Evolutionary conservation across 2,113 vertebrate genomes (phyloP).

Genomic region (Lepisosteus oculatus): DNA sequence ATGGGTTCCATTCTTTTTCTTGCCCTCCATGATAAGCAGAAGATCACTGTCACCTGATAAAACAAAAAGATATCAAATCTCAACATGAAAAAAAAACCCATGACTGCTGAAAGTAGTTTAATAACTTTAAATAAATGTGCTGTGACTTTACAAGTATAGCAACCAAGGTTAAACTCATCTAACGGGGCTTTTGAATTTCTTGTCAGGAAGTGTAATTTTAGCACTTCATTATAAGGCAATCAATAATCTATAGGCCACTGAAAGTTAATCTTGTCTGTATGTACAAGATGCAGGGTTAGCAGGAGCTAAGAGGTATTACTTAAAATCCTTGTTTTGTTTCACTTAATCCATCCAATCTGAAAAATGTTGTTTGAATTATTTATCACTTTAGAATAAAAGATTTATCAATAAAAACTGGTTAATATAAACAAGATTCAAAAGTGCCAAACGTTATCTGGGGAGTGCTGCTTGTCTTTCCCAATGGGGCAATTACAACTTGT

Average conservation of each 20-base stretch:
- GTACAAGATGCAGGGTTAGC: background rate
- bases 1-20: constrained; percentile 39
- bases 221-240: constrained; percentile 2
- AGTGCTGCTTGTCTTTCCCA: constrained; percentile 32
- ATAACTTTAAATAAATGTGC: constrained; percentile 26
- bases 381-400: constrained; percentile 51
- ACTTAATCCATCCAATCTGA: constrained; percentile 35
- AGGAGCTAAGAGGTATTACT: constrained; percentile 22
- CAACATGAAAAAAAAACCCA: constrained; percentile 45
- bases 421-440: constrained; percentile 41
- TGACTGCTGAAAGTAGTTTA: constrained; percentile 18
- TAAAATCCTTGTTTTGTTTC: constrained; percentile 20
- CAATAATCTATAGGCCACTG: background rate
- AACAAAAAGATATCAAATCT: constrained; percentile 39
- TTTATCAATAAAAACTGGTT: constrained; percentile 60
- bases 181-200: background rate
- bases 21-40: constrained; percentile 34
- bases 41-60: constrained; percentile 37
- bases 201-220: constrained; percentile 3
- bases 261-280: background rate
- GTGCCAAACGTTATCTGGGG: constrained; percentile 23
- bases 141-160: constrained; percentile 3
- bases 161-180: constrained; percentile 2
- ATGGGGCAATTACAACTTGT: constrained; percentile 26
- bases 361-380: constrained; percentile 53